Conservation (phyloP, 2,888 invertebrate species). For the Amphipoea lucens region DNA sequence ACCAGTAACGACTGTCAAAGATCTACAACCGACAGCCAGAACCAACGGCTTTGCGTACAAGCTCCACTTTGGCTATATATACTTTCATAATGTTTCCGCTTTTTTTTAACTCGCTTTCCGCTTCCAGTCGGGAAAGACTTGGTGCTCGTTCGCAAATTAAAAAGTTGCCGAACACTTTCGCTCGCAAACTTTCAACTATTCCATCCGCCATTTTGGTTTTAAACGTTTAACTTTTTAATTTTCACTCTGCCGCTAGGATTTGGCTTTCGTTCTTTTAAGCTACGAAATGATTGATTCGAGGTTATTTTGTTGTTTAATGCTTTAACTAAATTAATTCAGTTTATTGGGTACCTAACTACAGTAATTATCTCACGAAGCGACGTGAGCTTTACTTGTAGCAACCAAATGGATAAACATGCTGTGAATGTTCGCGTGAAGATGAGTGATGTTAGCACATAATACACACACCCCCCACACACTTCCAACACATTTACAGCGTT, state of each 20-base stretch:
- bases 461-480: neutral
- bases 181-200: conserved; percentile 84
- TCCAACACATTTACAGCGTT: neutral
- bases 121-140: conserved; percentile 32
- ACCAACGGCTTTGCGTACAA: neutral
- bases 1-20: neutral
- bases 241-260: conserved; percentile 68
- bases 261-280: conserved; percentile 29
- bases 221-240: conserved; percentile 84
- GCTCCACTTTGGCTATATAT: neutral
- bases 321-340: no score
- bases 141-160: conserved; percentile 82
- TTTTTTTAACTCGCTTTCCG: conserved; percentile 58
- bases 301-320: no score
- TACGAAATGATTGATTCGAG: neutral
- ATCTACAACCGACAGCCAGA: neutral
- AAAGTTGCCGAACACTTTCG: conserved; percentile 86
- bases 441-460: neutral
- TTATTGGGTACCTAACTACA: neutral
- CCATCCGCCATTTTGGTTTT: conserved; percentile 84
- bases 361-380: neutral
- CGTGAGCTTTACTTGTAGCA: neutral
- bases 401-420: neutral
- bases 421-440: neutral
- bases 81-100: neutral